phyloP scores from a whole-genome alignment of 2,888 invertebrate species.

The Stenchaetothrips biformis region DNA sequence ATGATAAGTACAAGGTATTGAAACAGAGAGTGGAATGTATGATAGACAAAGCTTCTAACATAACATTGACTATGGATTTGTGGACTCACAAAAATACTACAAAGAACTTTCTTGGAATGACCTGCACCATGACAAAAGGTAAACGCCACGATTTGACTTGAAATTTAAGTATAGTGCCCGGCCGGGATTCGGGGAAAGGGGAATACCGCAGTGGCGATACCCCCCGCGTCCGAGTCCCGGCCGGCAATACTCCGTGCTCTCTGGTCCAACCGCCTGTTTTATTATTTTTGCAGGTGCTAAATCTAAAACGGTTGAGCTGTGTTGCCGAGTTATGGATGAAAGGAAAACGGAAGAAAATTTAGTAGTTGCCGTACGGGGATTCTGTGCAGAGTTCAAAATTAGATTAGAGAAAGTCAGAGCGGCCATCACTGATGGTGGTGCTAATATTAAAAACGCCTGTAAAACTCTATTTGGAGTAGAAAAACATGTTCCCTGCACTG shows the following conservation, averaged over 20 bases:
- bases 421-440: background rate
- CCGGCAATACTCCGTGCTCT: background rate
- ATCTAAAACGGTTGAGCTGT: no score
- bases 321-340: no score
- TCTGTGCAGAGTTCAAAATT: background rate
- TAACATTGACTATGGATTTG: background rate
- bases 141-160: no score
- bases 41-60: background rate
- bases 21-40: background rate
- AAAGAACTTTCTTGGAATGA: no score
- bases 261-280: no score
- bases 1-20: no score
- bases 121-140: no score
- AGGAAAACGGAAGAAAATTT: background rate
- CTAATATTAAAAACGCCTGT: background rate
- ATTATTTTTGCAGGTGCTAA: no score
- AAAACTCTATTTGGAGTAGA: background rate
- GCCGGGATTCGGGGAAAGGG: no score
- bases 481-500: no score
- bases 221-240: background rate
- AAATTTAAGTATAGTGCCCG: no score
- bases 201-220: background rate
- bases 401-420: background rate
- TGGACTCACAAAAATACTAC: no score
- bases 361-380: background rate